phyloP scores from a whole-genome alignment of 2,113 vertebrate species.

The Rhynchomys soricoides region DNA sequence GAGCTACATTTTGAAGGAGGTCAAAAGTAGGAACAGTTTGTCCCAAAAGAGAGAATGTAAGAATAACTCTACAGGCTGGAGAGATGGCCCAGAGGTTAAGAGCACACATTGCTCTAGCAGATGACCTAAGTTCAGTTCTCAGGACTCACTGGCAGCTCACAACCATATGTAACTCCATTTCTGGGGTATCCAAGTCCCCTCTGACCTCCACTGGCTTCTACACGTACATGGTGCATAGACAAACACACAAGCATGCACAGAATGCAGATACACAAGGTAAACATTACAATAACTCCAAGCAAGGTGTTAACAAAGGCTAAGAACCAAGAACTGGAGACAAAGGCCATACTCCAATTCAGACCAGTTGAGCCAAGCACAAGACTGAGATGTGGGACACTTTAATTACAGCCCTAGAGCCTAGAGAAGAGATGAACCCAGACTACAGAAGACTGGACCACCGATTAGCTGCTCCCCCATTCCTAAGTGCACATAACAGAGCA shows the following conservation, averaged over 20 bases:
- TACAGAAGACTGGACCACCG: neutral
- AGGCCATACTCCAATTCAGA: neutral
- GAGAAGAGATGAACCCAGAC: neutral
- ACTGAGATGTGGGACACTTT: neutral
- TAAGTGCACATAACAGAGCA: neutral
- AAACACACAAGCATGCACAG: neutral
- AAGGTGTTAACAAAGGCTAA: conserved; percentile 26
- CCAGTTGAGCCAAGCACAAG: neutral
- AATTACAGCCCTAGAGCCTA: neutral
- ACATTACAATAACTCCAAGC: neutral
- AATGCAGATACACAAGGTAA: neutral
- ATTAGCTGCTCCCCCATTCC: neutral
- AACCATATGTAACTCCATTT: neutral
- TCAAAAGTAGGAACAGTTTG: neutral
- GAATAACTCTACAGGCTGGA: neutral
- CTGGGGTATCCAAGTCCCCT: neutral
- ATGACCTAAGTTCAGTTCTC: neutral
- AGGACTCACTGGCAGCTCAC: neutral
- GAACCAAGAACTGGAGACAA: neutral
- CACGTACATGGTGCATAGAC: neutral
- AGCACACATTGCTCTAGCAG: neutral
- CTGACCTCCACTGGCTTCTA: neutral
- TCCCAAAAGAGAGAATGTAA: neutral
- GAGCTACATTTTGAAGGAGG: neutral
- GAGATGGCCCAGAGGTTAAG: neutral